Conservation (phyloP, 1,140 invertebrate genomes). For the Catajapyx aquilonaris region DNA sequence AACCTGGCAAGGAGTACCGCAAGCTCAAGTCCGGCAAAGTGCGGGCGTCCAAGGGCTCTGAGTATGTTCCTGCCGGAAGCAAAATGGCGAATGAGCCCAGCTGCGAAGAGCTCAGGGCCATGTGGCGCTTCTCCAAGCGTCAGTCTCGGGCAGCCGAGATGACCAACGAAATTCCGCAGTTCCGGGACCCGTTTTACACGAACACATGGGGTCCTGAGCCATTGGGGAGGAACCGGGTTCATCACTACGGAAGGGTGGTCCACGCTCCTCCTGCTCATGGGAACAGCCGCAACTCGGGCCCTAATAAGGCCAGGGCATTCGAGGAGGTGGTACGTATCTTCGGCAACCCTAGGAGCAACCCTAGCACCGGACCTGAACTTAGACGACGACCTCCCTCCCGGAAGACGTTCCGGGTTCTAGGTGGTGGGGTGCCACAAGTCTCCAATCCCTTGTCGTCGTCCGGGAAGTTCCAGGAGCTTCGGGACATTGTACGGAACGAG, state of each 20-base stretch:
- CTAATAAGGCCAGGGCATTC: constrained; percentile 18
- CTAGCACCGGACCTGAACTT: neutral
- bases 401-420: constrained; percentile 15
- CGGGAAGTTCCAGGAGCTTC: constrained; percentile 38
- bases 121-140: constrained; percentile 77
- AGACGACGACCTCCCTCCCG: neutral
- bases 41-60: constrained; percentile 10
- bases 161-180: constrained; percentile 60
- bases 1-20: constrained; percentile 9
- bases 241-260: constrained; percentile 37
- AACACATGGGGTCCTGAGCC: constrained; percentile 48
- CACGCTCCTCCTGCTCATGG: constrained; percentile 27
- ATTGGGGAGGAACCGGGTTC: constrained; percentile 11
- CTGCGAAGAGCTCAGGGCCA: constrained; percentile 65
- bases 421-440: constrained; percentile 13
- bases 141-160: constrained; percentile 66
- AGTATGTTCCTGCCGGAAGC: constrained; percentile 17
- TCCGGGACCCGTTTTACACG: constrained; percentile 53
- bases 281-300: constrained; percentile 18
- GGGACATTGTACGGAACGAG: constrained; percentile 35
- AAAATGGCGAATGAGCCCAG: constrained; percentile 37
- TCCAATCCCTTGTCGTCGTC: constrained; percentile 15
- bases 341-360: neutral
- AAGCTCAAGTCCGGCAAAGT: constrained; percentile 14
- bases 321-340: constrained; percentile 18